Conservation (phyloP, 1,140 invertebrate genomes). For the Periplaneta americana region DNA sequence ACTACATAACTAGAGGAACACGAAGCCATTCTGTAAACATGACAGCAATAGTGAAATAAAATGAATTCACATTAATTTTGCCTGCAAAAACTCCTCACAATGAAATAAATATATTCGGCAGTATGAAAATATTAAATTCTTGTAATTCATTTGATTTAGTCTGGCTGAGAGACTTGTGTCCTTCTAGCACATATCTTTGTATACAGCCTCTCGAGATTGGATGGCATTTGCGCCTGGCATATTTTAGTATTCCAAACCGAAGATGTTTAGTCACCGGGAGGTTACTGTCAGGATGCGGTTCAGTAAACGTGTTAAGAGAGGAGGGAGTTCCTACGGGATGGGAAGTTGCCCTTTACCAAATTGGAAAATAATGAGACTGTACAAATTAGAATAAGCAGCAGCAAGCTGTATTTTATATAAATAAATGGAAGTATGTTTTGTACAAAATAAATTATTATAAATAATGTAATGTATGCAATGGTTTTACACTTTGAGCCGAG, state of each 20-base stretch:
- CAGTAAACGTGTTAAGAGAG: not conserved
- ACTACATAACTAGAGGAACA: not conserved
- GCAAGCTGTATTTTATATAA: conserved; percentile 8
- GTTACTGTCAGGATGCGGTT: too few species aligned
- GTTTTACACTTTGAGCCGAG: not conserved
- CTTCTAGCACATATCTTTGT: not conserved
- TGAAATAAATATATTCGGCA: too few species aligned
- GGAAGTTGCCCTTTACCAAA: not conserved
- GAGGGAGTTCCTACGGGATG: not conserved
- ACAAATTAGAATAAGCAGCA: conserved; percentile 5
- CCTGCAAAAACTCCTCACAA: not conserved
- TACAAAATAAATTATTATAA: conserved; percentile 12
- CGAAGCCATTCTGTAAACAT: not conserved
- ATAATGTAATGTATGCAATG: not conserved
- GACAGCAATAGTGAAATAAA: not conserved
- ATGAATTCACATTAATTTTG: not conserved
- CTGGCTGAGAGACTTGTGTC: not conserved
- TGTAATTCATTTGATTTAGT: too few species aligned
- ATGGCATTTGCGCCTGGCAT: not conserved
- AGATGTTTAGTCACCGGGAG: not conserved
- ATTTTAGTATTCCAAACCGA: not conserved
- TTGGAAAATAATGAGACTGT: conserved; percentile 5
- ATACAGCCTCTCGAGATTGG: not conserved
- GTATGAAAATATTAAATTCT: too few species aligned
- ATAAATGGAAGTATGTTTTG: conserved; percentile 1